Conservation (phyloP, 2,888 invertebrate species). For the Ophioninae sp. region DNA sequence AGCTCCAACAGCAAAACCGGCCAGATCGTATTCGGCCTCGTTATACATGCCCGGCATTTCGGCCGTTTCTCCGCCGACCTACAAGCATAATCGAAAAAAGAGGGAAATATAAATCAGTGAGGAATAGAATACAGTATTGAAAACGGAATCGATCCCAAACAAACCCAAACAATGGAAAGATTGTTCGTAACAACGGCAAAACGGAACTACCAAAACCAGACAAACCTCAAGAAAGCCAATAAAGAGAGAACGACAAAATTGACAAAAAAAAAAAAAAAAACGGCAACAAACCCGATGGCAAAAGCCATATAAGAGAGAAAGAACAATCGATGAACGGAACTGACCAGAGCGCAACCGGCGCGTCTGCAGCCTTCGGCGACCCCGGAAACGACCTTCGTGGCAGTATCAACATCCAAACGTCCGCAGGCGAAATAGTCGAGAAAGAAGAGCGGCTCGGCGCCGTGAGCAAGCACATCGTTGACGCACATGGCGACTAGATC, state of each 20-base stretch:
- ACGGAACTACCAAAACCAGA: too few species aligned
- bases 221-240: too few species aligned
- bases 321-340: constrained; percentile 57
- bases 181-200: too few species aligned
- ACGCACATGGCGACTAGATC: constrained; percentile 99
- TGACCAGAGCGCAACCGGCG: constrained; percentile 94
- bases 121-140: background rate
- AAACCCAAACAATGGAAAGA: too few species aligned
- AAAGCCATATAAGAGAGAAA: background rate
- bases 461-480: constrained; percentile 97
- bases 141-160: too few species aligned
- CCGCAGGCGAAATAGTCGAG: constrained; percentile 98
- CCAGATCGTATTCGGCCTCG: constrained; percentile 94
- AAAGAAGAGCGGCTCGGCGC: constrained; percentile 97
- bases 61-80: constrained; percentile 96
- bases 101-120: background rate
- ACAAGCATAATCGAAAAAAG: constrained; percentile 18
- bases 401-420: constrained; percentile 88
- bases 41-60: constrained; percentile 98
- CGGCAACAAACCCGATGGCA: too few species aligned
- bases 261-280: too few species aligned
- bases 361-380: constrained; percentile 93
- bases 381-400: constrained; percentile 91
- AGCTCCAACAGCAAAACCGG: constrained; percentile 97
- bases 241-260: too few species aligned